Evolutionary conservation across 2,797 vertebrate genomes (phyloP).

Genomic region (Sebastiscus tertius): DNA sequence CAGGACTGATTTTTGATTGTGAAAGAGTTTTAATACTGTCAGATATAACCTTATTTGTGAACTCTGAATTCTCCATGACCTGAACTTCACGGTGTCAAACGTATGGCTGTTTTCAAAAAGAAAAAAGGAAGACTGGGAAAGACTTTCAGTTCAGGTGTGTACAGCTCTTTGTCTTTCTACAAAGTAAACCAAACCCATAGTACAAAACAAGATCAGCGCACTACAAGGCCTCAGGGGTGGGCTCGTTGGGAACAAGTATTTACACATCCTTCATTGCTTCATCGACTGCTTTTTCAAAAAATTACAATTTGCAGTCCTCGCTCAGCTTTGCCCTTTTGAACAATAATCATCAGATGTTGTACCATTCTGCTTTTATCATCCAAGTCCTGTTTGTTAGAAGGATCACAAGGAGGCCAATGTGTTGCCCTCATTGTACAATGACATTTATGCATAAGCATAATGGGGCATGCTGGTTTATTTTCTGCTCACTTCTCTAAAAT

Average conservation of each 20-base stretch:
- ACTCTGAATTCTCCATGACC: not conserved
- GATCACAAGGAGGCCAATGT: conserved; percentile 25
- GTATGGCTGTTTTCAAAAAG: conserved; percentile 36
- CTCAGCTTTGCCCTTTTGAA: conserved; percentile 9
- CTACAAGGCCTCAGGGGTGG: conserved; percentile 52
- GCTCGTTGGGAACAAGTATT: conserved; percentile 56
- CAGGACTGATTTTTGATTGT: not conserved
- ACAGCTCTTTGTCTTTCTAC: conserved; percentile 21
- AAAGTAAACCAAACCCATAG: conserved; percentile 25
- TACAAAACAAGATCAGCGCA: conserved; percentile 39
- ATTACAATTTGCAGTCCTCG: not conserved
- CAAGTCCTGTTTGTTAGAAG: conserved; percentile 11
- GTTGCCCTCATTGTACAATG: conserved; percentile 16
- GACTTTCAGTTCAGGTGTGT: conserved; percentile 37
- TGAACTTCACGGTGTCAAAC: conserved; percentile 22
- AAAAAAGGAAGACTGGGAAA: conserved; percentile 53
- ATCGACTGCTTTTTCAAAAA: not conserved
- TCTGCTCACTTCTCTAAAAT: conserved; percentile 26
- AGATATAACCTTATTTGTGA: conserved; percentile 17
- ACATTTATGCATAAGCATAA: conserved; percentile 7
- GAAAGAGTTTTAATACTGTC: conserved; percentile 5
- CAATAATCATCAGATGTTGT: not conserved
- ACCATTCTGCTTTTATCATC: conserved; percentile 4
- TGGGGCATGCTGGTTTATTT: not conserved
- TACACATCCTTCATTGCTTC: conserved; percentile 61